Percentiles rank a stretch among this genome's conserved stretches.
phyloP scores from a whole-genome alignment of 2,888 invertebrate species.

The Malthinus seriepunctatus region DNA sequence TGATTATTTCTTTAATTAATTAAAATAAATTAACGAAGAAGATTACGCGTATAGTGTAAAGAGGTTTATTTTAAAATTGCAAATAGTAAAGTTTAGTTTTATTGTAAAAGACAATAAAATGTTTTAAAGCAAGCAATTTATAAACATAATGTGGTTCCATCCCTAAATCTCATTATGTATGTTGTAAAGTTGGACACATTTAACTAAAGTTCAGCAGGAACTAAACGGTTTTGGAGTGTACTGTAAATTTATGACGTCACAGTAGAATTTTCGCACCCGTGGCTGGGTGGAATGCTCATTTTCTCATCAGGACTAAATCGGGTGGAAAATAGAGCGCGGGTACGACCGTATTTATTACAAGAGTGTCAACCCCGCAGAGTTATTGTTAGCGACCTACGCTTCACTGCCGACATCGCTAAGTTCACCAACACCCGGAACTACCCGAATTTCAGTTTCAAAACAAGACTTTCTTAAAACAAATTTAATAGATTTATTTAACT shows the following conservation, averaged over 20 bases:
- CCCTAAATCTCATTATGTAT: conserved; percentile 25
- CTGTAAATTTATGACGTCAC: conserved; percentile 31
- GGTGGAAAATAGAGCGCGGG: conserved; percentile 38
- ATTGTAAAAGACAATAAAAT: neutral
- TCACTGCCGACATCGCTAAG: conserved; percentile 15
- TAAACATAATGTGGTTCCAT: conserved; percentile 22
- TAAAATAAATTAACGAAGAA: no score
- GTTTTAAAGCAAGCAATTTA: conserved; percentile 22
- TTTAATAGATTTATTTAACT: no score
- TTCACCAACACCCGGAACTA: neutral
- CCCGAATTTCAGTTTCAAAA: no score
- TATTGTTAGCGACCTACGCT: conserved; percentile 35
- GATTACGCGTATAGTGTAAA: no score
- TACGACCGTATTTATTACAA: conserved; percentile 36
- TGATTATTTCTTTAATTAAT: no score
- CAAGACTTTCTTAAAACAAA: no score
- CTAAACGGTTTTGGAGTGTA: conserved; percentile 26
- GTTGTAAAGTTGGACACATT: conserved; percentile 27
- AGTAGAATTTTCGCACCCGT: conserved; percentile 39
- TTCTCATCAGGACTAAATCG: conserved; percentile 41
- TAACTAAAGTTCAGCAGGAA: conserved; percentile 28
- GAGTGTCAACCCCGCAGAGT: conserved; percentile 38
- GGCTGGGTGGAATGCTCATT: conserved; percentile 47
- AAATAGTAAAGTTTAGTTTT: no score
- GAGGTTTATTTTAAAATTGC: no score